These are phyloP conservation scores for Sander vitreus DNA, from an alignment of 2,113 vertebrate species.

Conservation along the genomic window DNA sequence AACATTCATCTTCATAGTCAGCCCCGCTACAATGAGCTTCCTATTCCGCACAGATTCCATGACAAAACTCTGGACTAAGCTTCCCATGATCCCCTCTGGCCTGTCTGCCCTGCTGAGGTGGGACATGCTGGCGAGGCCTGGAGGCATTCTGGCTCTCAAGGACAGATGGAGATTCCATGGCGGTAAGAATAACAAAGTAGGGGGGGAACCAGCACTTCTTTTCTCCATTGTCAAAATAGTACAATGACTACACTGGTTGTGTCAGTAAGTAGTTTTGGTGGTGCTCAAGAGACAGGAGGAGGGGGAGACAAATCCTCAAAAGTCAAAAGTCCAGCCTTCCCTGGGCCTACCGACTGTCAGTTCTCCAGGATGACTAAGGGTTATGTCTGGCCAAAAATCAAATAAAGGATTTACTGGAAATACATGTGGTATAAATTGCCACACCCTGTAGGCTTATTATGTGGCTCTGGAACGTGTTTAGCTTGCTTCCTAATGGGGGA, in stretches of 20 bases:
- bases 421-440: background rate
- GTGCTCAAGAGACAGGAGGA: background rate
- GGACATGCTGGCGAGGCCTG: conserved; percentile 31
- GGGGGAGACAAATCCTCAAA: background rate
- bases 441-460: background rate
- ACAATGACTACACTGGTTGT: background rate
- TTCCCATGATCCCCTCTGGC: conserved; percentile 61
- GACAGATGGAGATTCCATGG: conserved; percentile 52
- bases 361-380: background rate
- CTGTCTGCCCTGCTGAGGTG: conserved; percentile 47
- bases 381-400: background rate
- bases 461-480: background rate
- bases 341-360: background rate
- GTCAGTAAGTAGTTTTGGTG: background rate
- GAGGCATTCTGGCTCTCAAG: conserved; percentile 14
- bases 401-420: background rate
- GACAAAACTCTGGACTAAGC: conserved; percentile 60
- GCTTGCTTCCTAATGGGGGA: background rate
- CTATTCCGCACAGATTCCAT: conserved; percentile 64
- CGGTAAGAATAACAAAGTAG: conserved; percentile 9
- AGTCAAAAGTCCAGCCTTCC: background rate
- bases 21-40: conserved; percentile 68
- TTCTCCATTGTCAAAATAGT: background rate
- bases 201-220: background rate
- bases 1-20: conserved; percentile 79